Percentiles rank a stretch among this genome's conserved stretches.
These are phyloP conservation scores for Megalops cyprinoides DNA, from an alignment of 2,797 vertebrate species.

Conservation along the genomic window DNA sequence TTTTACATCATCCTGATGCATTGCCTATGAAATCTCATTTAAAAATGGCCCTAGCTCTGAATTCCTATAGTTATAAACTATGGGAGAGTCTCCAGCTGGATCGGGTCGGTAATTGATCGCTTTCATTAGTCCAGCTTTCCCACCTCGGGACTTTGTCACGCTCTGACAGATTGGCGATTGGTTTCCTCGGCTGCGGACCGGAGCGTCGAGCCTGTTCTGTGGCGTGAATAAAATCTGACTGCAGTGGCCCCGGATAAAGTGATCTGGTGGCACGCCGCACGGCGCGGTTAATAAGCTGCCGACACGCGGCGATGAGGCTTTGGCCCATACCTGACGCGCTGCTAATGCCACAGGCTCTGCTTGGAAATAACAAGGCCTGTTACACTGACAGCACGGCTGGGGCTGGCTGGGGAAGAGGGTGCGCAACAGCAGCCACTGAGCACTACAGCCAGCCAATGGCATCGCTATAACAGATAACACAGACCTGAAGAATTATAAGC, in stretches of 20 bases:
- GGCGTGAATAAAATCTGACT: not conserved
- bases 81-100: not conserved
- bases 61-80: slow-evolving; percentile 6
- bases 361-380: not conserved
- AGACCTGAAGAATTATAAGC: too few relatives aligned
- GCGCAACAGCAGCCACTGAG: too few relatives aligned
- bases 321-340: not conserved
- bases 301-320: not conserved
- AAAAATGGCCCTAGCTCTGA: not conserved
- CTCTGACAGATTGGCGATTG: not conserved
- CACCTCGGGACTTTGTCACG: not conserved
- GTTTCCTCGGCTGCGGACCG: not conserved
- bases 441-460: too few relatives aligned
- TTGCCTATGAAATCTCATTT: not conserved
- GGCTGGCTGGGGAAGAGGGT: too few relatives aligned
- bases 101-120: not conserved
- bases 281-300: not conserved
- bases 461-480: too few relatives aligned
- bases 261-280: not conserved
- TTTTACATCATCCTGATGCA: not conserved
- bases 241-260: not conserved
- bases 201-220: not conserved
- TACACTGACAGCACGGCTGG: not conserved
- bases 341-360: not conserved
- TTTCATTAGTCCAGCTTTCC: not conserved